These are phyloP conservation scores for Lasioglossum malachurum DNA, from an alignment of 2,888 invertebrate genomes.

Conservation along the genomic window DNA sequence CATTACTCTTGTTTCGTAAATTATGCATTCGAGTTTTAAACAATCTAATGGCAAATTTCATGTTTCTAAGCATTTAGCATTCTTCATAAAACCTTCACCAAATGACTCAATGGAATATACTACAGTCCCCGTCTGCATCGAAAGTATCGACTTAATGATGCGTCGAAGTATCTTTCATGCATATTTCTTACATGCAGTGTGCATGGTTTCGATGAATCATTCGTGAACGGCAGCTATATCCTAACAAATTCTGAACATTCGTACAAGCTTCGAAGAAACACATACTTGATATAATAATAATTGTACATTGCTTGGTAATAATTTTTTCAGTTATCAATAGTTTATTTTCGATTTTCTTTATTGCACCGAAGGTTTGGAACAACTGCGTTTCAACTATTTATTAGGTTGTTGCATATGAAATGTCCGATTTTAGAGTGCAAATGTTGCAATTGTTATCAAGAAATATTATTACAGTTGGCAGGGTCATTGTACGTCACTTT, in stretches of 20 bases:
- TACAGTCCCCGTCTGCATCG: conserved; percentile 30
- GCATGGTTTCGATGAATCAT: conserved; percentile 52
- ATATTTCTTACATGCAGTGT: conserved; percentile 30
- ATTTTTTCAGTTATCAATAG: no score
- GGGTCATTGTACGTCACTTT: no score
- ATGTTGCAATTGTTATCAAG: no score
- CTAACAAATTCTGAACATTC: conserved; percentile 17
- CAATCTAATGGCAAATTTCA: background rate
- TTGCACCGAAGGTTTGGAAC: no score
- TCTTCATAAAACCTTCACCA: conserved; percentile 19
- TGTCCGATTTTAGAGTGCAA: no score
- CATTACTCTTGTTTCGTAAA: no score
- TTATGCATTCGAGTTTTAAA: background rate
- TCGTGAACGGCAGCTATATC: conserved; percentile 9
- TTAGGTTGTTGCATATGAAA: no score
- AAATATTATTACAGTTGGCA: no score
- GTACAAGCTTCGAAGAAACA: background rate
- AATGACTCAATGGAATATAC: conserved; percentile 20
- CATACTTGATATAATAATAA: background rate
- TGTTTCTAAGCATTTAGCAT: conserved; percentile 15
- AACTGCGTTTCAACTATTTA: background rate
- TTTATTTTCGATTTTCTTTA: no score
- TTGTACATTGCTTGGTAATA: background rate
- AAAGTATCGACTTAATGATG: conserved; percentile 31
- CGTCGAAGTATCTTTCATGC: conserved; percentile 28